phyloP scores from a whole-genome alignment of 2,888 invertebrate species.

The Volucella inflata region DNA sequence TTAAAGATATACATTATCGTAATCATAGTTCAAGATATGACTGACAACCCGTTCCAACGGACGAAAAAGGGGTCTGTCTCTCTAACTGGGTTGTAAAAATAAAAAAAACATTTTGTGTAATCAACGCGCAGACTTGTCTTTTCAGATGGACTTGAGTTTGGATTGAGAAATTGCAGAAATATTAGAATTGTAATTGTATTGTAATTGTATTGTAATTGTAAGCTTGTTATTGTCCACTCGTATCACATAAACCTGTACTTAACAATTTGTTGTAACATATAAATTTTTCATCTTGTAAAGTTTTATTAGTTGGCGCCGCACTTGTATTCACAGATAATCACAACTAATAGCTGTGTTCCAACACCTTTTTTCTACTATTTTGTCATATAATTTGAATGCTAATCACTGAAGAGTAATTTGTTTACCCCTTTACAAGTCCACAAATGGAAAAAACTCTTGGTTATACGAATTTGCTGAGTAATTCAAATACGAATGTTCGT shows the following conservation, averaged over 20 bases:
- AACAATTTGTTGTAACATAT: slow-evolving; percentile 4
- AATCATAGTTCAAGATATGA: neutral
- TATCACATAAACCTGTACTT: neutral
- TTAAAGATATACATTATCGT: slow-evolving; percentile 4
- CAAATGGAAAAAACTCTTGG: neutral
- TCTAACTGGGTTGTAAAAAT: slow-evolving; percentile 2
- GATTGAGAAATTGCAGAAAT: slow-evolving; percentile 1
- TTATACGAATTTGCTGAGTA: neutral
- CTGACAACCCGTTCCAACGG: neutral
- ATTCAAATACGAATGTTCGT: neutral
- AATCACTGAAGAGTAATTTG: slow-evolving; percentile 63
- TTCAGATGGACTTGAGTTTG: neutral
- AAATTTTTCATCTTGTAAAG: slow-evolving; percentile 49
- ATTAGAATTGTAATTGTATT: slow-evolving; percentile 55
- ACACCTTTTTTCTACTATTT: slow-evolving; percentile 38
- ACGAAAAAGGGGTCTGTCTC: neutral
- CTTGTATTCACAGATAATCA: slow-evolving; percentile 65
- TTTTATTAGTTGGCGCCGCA: slow-evolving; percentile 70
- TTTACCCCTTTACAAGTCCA: slow-evolving; percentile 1
- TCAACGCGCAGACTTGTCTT: slow-evolving; percentile 59
- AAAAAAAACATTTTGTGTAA: slow-evolving; percentile 54
- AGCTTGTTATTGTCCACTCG: slow-evolving; percentile 56
- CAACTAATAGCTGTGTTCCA: slow-evolving; percentile 57
- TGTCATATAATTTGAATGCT: slow-evolving; percentile 47
- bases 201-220: slow-evolving; percentile 36